Evolutionary conservation across 2,888 invertebrate genomes (phyloP).

Genomic region (Sarcophaga carnaria): DNA sequence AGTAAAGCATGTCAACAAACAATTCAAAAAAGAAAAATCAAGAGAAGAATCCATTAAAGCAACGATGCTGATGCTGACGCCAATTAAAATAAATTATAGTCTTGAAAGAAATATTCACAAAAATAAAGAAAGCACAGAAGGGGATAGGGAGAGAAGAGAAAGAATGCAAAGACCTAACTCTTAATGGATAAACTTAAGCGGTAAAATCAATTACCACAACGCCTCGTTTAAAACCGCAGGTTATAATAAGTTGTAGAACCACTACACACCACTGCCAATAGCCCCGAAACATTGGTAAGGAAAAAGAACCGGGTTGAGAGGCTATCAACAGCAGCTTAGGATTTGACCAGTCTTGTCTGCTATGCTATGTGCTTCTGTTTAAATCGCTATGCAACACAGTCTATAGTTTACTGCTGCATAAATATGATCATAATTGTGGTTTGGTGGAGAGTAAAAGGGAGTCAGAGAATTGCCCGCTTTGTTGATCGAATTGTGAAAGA

Average conservation of each 20-base stretch:
- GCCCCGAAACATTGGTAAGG: too few relatives aligned
- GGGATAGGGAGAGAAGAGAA: not conserved
- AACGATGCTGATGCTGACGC: too few relatives aligned
- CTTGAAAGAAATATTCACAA: not conserved
- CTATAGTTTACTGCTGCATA: too few relatives aligned
- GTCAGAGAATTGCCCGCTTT: too few relatives aligned
- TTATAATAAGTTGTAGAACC: slow-evolving; percentile 50
- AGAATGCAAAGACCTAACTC: slow-evolving; percentile 16
- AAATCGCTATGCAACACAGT: not conserved
- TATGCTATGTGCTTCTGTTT: slow-evolving; percentile 34
- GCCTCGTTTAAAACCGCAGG: slow-evolving; percentile 62
- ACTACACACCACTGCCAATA: not conserved
- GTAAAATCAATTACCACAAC: slow-evolving; percentile 68
- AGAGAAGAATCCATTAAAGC: too few relatives aligned
- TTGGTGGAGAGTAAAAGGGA: too few relatives aligned
- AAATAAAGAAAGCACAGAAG: not conserved
- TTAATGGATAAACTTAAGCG: slow-evolving; percentile 63
- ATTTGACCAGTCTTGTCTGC: too few relatives aligned
- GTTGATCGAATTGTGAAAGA: too few relatives aligned
- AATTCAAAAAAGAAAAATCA: not conserved
- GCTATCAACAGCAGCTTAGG: not conserved
- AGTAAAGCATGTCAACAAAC: too few relatives aligned
- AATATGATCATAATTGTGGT: too few relatives aligned
- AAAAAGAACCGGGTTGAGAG: not conserved
- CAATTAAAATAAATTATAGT: not conserved